Evolutionary conservation across 1,140 invertebrate species (phyloP), one percentile per base, ranked within the genome.

Genomic region (Drosophila ercepeae): DNA sequence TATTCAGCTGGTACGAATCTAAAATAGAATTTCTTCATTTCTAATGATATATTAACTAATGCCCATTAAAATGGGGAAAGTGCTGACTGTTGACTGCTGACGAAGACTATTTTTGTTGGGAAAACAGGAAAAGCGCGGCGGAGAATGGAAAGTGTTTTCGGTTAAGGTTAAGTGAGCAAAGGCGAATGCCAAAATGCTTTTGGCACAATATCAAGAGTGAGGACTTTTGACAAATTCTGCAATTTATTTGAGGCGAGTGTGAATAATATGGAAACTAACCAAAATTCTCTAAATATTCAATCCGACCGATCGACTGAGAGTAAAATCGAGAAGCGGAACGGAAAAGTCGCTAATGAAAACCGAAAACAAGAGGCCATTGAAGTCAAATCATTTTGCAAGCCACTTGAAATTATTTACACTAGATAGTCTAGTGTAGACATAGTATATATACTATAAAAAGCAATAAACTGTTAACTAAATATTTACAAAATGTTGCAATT

Each of bases 201-300:
- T 74, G 69, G 69, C 69, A 73, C n/a, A 7, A 29, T 19, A 18
- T 58, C 60, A 70, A 75, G 41, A 53, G 55, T 36, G 51, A 65
- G 48, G 45, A 9, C 13, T 61, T 75, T 78, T 83, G 78, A 84
- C 70, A 84, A 83, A 84, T 83, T 78, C 69, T 41, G 64, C 55
- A 75, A 82, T 77, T 77, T 82, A 71, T 79, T 70, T 57, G 50
- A 64, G 44, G 34, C 64, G 55, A 27, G 44, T 76, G 49, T 34
- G 45, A 42, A 2, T 19, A 42, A 42, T 18, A 42, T 9, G 6
- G 13, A 42, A 42, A 19, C 39, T 9, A 41, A 16, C 39, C 13
- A 39, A 39, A 39, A 13, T 39, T 13, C 36, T 32, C 29, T 3
- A 39, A 32, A 65, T 54, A 53, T 14, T 41, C 25, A 50, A 41